Base-by-base conservation (phyloP, 2,797 vertebrate species). In the Petrocephalus schoutedeni region DNA sequence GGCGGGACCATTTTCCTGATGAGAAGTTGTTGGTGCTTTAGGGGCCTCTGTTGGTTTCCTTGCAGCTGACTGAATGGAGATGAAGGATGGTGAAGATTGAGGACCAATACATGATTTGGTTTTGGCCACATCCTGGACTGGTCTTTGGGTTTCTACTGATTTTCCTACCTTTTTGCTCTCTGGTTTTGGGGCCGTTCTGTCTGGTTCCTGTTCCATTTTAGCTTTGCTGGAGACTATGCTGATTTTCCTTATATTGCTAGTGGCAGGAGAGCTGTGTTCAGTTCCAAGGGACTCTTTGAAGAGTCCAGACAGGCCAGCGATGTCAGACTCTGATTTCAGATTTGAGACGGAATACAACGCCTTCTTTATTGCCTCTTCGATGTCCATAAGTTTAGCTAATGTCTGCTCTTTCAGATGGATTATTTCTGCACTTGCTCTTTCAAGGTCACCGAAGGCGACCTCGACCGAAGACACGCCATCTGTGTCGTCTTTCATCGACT, bases 381-480 rank as follows among this genome's bases (percentile, higher is more conserved):
- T 98, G 90, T 98, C 97, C 89, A 97, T 88, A 49, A 99, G 95
- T 92, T 95, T 96, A 57, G 97, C 96, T 86, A 99, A 94, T 0
- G 97, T 99, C 92, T 99, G 97, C 89, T 99, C 97, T 92, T 98
- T 99, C 88, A 99, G 94, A 90, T 92, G 93, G 51, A 96, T 96
- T 45, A 99, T 98, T 91, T 98, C 98, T 49, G 95, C 94, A 89
- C 98, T 98, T 21, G 97, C 98, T 91, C 95, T 93, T 86, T 98
- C 97, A 71, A 99, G 95, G 90, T 99, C 97, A 89, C 96, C 98
- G 56, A 97, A 99, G 85, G 96, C 96, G 87, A 96, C 91, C 16
- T 97, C 96, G 94, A 99, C 92, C 0, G 97, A 97, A 1, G 95
- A 93, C 56, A 94, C 91, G 0, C 91, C 93, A 77, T 96, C 95